Evolutionary conservation across 2,888 invertebrate genomes (phyloP), one percentile per base, ranked within the genome.

Genomic region (Patella ulyssiponensis): DNA sequence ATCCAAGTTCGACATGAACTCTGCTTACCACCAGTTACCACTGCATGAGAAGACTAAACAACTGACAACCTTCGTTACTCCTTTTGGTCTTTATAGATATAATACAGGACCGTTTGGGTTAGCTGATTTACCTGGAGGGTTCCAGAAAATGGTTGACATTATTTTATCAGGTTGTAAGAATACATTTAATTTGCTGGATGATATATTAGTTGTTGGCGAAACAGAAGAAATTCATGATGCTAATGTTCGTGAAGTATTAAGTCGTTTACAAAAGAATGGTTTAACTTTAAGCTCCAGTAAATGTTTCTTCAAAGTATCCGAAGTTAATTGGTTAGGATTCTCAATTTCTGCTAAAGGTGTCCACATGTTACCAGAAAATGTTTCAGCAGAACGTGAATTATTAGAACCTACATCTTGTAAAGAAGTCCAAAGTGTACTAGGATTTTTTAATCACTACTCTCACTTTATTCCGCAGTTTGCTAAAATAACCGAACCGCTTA

Each of bases 271-370:
- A 3, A 17, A 54, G 27, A 15, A 58, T 58, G 58, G 64, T 64
- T 20, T 64, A 20, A 17, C n/a, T 64, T 3, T 64, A 64, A 64
- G 64, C n/a, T 64, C 64, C 15, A n/a, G 17, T n/a, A 58, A 58
- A 58, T 58, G 58, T 58, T 58, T 58, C 58, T 58, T 58, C 15
- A 58, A 58, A 58, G 58, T 58, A n/a, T 5, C 15, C 5, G 58
- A 58, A 58, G 58, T 58, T 9, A 58, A 58, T 58, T 58, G 58
- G 58, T 58, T 58, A 58, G 58, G 58, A n/a, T 58, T 58, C n/a
- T n/a, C 17, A 4, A 58, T 58, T 58, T 58, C 58, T 58, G 17
- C 58, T 14, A 11, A 58, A n/a, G 58, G 58, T 58, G 58, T 58
- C n/a, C 17, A 33, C 17, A 70, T 70, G 70, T 20, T 44, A 27